phyloP scores from a whole-genome alignment of 2,113 vertebrate genomes.

The Anoura caudifer region DNA sequence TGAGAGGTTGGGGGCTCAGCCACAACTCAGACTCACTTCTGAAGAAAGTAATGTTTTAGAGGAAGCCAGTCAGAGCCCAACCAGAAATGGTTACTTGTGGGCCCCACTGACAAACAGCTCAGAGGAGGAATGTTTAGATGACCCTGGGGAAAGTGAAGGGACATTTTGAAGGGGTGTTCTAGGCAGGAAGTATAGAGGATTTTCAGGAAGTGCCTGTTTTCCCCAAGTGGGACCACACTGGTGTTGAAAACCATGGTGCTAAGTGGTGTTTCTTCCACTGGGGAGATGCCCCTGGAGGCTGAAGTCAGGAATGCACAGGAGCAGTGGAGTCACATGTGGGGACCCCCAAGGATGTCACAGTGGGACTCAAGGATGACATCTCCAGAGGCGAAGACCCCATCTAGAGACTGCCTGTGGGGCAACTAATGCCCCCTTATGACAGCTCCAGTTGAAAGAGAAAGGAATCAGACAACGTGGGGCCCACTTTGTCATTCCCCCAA shows the following conservation, averaged over 20 bases:
- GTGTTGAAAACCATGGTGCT: neutral
- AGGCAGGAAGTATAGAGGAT: neutral
- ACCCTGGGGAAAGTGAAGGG: neutral
- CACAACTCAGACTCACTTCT: neutral
- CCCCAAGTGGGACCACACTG: neutral
- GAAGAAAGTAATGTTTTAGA: neutral
- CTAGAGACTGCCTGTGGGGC: neutral
- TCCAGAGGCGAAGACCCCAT: neutral
- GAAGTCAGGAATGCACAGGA: neutral
- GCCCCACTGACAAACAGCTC: constrained; percentile 17
- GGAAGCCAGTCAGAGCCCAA: neutral
- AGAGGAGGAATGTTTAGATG: constrained; percentile 43
- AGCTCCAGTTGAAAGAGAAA: neutral
- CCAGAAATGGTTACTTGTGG: constrained; percentile 46
- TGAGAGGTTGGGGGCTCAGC: neutral
- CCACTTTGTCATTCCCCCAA: neutral
- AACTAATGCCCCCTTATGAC: neutral
- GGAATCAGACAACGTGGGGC: neutral
- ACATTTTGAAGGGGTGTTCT: neutral
- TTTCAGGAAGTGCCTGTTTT: neutral
- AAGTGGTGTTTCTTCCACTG: neutral
- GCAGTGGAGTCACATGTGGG: neutral
- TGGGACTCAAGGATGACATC: neutral
- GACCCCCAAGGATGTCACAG: neutral
- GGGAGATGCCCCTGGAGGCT: neutral